Evolutionary conservation across 2,888 invertebrate species (phyloP).

Genomic region (Ernsta delagoae): DNA sequence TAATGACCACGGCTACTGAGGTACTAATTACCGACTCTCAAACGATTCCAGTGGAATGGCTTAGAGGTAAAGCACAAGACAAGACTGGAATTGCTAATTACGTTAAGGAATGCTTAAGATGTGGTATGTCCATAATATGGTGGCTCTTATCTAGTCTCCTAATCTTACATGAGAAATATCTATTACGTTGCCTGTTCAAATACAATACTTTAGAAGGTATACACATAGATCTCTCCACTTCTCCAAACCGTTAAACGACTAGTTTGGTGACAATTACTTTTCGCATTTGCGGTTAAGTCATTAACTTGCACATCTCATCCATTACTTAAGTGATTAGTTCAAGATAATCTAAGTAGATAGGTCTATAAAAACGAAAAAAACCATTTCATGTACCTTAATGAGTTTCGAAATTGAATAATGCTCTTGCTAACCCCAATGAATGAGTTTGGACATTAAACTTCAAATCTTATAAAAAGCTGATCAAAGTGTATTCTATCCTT

Average conservation of each 20-base stretch:
- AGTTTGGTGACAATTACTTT: background rate
- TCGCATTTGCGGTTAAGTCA: too few species aligned
- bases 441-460: background rate
- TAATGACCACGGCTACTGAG: slow-evolving; percentile 21
- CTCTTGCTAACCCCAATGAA: background rate
- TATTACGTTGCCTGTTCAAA: background rate
- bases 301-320: too few species aligned
- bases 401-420: too few species aligned
- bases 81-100: slow-evolving; percentile 25
- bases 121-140: slow-evolving; percentile 4
- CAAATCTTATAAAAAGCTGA: background rate
- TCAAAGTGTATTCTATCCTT: background rate
- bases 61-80: slow-evolving; percentile 3
- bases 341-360: too few species aligned
- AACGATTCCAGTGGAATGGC: slow-evolving; percentile 10
- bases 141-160: background rate
- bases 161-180: slow-evolving; percentile 9
- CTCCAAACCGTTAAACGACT: background rate
- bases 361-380: too few species aligned
- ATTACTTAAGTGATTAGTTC: too few species aligned
- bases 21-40: slow-evolving; percentile 24
- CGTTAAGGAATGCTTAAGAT: slow-evolving; percentile 17
- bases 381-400: too few species aligned
- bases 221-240: background rate
- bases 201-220: background rate